A percentile compares a stretch with the other conserved stretches of the same genome.
These are phyloP conservation scores for Sisor rabdophorus DNA, from an alignment of 2,113 vertebrate species.

Conservation along the genomic window DNA sequence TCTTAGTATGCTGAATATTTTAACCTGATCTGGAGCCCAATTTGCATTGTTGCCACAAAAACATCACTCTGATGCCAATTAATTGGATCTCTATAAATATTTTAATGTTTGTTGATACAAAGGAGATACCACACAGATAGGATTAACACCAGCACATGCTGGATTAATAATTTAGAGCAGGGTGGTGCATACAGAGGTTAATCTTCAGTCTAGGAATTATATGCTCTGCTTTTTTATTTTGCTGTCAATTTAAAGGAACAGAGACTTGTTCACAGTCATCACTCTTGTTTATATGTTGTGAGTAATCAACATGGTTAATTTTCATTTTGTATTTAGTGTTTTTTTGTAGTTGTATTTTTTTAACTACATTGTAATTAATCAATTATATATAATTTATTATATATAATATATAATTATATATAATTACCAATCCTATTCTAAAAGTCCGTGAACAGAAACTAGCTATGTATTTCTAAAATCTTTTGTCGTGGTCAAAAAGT, in stretches of 20 bases:
- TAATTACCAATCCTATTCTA: conserved; percentile 24
- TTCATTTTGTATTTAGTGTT: conserved; percentile 29
- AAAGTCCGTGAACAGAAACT: conserved; percentile 16
- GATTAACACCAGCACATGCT: conserved; percentile 64
- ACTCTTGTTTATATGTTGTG: conserved; percentile 11
- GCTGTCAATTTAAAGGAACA: conserved; percentile 31
- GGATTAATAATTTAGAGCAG: conserved; percentile 67
- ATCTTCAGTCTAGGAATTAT: conserved; percentile 5
- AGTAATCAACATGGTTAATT: conserved; percentile 5
- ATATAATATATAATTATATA: too few relatives aligned
- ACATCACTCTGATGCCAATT: conserved; percentile 66
- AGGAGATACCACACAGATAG: conserved; percentile 64
- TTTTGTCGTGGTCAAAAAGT: conserved; percentile 32
- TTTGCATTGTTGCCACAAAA: conserved; percentile 59
- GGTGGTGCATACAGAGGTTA: conserved; percentile 40
- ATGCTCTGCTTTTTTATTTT: conserved; percentile 38
- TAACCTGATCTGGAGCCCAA: conserved; percentile 60
- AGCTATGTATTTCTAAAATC: conserved; percentile 39
- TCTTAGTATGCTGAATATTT: conserved; percentile 54
- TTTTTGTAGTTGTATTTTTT: conserved; percentile 3
- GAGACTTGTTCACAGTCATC: background rate
- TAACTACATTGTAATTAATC: conserved; percentile 21
- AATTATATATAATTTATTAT: too few relatives aligned
- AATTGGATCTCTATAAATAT: conserved; percentile 75
- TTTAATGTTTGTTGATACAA: conserved; percentile 69